Evolutionary conservation across 2,113 vertebrate genomes (phyloP), one percentile per base, ranked within the genome.

Genomic region (Peromyscus maniculatus): DNA sequence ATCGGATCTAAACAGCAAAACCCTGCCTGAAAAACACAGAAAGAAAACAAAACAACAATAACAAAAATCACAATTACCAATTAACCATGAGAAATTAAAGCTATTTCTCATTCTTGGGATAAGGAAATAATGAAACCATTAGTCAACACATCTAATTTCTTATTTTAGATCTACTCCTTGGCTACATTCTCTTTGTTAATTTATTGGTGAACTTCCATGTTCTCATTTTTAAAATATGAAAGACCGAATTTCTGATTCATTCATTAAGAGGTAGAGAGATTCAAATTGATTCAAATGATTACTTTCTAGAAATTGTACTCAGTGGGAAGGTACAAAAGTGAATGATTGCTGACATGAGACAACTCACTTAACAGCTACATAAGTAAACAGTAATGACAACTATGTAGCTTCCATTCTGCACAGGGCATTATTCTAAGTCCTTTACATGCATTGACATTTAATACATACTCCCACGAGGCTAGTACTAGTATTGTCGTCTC

Each of bases 141-240:
- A 86, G 36, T 57, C 33, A 49, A 74, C n/a, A 91, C 3, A 86
- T 9, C 6, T 62, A 15, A 39, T 57, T 97, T 80, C 64, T 87
- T 52, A 87, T 21, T 93, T 71, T 43, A 95, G 75, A 78, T 64
- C 0, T 9, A 72, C 1, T 75, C 21, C 16, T 69, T 39, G 83
- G 55, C n/a, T 90, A 62, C 52, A 74, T 43, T 59, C 67, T 43
- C 39, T 55, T 43, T 84, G 28, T 84, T 57, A 91, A 93, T 31
- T 33, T 83, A 86, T 8, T 87, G 72, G 46, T 83, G 39, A 87
- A 36, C 8, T 24, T 90, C 12, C 11, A 10, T 91, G 5, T 59
- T 5, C 74, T 94, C 46, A 67, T 77, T 96, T 93, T 49, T 95
- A 87, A 93, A 93, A 93, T 2, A 83, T 64, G 39, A 80, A 92